Evolutionary conservation across 2,888 invertebrate species (phyloP).

Genomic region (Noctua fimbriata): DNA sequence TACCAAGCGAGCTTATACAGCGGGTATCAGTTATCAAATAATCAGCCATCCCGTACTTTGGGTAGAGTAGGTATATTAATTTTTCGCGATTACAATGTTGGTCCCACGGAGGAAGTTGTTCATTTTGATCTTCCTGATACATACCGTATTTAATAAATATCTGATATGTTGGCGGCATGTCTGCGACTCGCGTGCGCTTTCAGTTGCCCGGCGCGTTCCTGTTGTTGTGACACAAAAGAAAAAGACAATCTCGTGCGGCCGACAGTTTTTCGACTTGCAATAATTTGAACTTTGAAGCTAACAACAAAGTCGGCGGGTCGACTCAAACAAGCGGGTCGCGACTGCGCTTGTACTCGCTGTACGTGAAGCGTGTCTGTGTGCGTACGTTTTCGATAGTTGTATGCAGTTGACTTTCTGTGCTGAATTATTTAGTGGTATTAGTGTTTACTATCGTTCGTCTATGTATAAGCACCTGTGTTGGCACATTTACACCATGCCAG

Average conservation of each 20-base stretch:
- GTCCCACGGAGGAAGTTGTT: too few relatives aligned
- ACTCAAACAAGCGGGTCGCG: neutral
- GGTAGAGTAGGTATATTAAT: too few relatives aligned
- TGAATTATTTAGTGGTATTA: conserved; percentile 33
- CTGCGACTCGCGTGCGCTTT: neutral
- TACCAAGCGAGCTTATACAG: neutral
- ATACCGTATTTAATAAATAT: neutral
- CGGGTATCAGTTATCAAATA: too few relatives aligned
- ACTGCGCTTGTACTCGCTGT: neutral
- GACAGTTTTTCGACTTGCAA: neutral
- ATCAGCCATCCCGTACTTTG: too few relatives aligned
- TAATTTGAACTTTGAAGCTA: neutral
- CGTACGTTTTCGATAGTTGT: neutral
- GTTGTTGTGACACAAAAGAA: neutral
- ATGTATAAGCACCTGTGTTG: conserved; percentile 16
- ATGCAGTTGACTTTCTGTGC: neutral
- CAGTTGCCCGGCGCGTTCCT: neutral
- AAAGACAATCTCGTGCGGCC: neutral
- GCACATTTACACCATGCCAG: conserved; percentile 26
- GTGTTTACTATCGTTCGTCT: conserved; percentile 66
- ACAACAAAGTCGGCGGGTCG: neutral
- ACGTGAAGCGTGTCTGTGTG: neutral
- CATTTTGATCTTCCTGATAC: too few relatives aligned
- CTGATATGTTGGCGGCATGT: neutral
- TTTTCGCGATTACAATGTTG: too few relatives aligned